Evolutionary conservation across 2,113 vertebrate species (phyloP), one percentile per base, ranked within the genome.

Genomic region (Talpa occidentalis): DNA sequence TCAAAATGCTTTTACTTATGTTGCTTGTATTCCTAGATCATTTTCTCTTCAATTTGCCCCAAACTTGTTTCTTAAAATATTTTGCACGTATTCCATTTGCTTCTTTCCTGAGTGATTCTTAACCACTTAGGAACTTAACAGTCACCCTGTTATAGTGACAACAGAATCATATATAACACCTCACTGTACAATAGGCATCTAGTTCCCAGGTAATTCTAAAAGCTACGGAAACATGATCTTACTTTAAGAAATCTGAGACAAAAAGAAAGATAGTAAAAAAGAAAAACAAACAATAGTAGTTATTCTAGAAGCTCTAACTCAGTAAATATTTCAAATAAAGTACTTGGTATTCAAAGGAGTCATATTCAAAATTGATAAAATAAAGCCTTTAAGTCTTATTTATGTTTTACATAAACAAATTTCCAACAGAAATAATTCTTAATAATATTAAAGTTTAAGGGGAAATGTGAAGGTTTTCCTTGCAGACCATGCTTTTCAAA

Each of bases 361-460:
- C 54, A 94, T 49, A 82, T 30, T 77, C 44, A 92, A 88, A 92
- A 94, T 93, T 90, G 12, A 66, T 17, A 86, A 74, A 26, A 52
- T 66, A 69, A 66, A 37, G 44, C 2, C 28, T 70, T 54, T 59
- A 91, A 67, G 32, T 42, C 8, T 64, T 84, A 95, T 52, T 87
- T 94, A 72, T 84, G 76, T 52, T 87, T 83, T 52, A 59, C 6
- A 47, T 47, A 90, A 85, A 87, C 37, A 73, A 42, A 80, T 66
- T 85, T 95, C 78, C 64, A 87, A 86, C 89, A 79, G 59, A 90
- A 85, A 70, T 81, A 83, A 88, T 83, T 85, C n/a, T 77, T 90
- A 91, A 78, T 91, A 85, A 94, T 30, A 88, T 76, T 44, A 96
- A 88, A 94, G 87, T 60, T 79, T 82, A 44, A 85, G 21, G 42